Base-by-base conservation (phyloP, 1,140 invertebrate species). In the Drosophila micromelanica region DNA sequence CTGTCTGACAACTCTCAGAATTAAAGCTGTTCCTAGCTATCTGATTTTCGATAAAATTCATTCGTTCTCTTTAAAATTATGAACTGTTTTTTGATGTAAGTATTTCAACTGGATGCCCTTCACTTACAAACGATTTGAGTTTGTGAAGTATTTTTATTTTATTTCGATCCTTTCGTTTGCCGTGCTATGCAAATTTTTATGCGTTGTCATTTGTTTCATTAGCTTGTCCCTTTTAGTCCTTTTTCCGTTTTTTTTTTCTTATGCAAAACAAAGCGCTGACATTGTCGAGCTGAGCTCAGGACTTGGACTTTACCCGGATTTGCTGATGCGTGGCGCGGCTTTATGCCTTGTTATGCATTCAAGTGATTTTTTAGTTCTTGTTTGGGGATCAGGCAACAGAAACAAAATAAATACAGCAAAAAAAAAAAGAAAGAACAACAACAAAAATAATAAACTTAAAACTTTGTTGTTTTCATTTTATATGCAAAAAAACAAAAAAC, bases 311-410 rank as follows among this genome's bases (percentile, higher is more conserved):
- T 45, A 49, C 12, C 46, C 46, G 56, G 42, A 71, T 12, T 51
- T 63, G 62, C 43, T 64, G 72, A 73, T 62, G 48, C 69, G 68
- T 69, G 38, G 63, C 38, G 40, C 46, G 57, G 70, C 67, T 59
- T 75, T 70, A 63, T 73, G 77, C 77, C 70, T 78, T 52, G 70
- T 67, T 78, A 80, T 87, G 52, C 82, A 78, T 67, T 65, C 52
- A 42, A 75, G 64, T 71, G 63, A 64, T 60, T 72, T 76, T 61
- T 37, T 61, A 37, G 67, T 43, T 59, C 32, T 46, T 46, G 48
- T 52, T 40, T 37, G 30, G 40, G 35, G 7, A 15, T 30, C 49
- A 11, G 7, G 12, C 30, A 35, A 57, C 38, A 6, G 51, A 42
- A n/a, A 11, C 7, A 11, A 6, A 52, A n/a, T n/a, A 40, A 43